Conservation (phyloP, 2,113 vertebrate species). For the Lagopus leucura region DNA sequence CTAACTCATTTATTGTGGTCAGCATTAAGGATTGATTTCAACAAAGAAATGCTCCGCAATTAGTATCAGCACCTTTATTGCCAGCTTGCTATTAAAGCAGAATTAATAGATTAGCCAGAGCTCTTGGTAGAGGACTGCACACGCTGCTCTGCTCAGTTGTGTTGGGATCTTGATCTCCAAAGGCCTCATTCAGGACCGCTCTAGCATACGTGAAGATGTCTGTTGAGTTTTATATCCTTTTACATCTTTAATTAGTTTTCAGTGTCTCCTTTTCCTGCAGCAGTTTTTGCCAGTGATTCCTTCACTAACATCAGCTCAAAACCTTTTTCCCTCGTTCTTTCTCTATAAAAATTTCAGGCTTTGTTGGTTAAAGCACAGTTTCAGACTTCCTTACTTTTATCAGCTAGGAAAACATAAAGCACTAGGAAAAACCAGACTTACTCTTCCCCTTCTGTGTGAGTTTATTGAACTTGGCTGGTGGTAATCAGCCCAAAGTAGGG, state of each 20-base stretch:
- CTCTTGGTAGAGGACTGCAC: neutral
- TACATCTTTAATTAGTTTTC: neutral
- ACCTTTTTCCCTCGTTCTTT: neutral
- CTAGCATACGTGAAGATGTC: neutral
- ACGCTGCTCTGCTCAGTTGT: accelerated
- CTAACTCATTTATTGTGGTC: slow-evolving; percentile 66
- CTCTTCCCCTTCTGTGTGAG: neutral
- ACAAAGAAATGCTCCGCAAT: slow-evolving; percentile 35
- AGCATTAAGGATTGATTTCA: slow-evolving; percentile 54
- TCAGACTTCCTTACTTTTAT: neutral
- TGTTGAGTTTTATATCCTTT: neutral
- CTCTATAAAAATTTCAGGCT: neutral
- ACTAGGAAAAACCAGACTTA: neutral
- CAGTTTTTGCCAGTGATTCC: neutral
- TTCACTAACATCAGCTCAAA: neutral
- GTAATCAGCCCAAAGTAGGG: neutral
- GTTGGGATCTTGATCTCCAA: neutral
- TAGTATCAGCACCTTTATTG: slow-evolving; percentile 45
- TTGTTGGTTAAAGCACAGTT: neutral
- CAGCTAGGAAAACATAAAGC: neutral
- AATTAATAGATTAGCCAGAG: neutral
- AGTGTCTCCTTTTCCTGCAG: neutral
- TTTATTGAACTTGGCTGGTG: neutral
- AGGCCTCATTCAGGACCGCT: neutral
- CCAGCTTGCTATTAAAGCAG: slow-evolving; percentile 11